Percentiles rank a stretch among this genome's conserved stretches.
These are phyloP conservation scores for Holacanthus passer DNA, from an alignment of 2,113 vertebrate genomes.

Conservation along the genomic window DNA sequence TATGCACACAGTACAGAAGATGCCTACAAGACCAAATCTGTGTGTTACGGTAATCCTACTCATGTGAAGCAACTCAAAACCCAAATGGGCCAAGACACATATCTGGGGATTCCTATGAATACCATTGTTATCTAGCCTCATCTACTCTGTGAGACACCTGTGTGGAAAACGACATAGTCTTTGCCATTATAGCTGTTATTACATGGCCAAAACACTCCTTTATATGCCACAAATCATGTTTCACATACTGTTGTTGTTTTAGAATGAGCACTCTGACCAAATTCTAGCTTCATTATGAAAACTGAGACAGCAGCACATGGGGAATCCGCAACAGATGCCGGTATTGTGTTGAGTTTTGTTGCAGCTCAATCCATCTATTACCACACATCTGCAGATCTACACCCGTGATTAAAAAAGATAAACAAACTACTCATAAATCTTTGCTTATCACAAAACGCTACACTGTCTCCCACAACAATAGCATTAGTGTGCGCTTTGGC, in stretches of 20 bases:
- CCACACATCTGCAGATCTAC: conserved; percentile 63
- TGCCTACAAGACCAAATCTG: background rate
- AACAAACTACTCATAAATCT: conserved; percentile 69
- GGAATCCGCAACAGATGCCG: conserved; percentile 44
- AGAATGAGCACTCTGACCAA: conserved; percentile 17
- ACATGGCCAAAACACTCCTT: conserved; percentile 17
- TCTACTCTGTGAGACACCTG: conserved; percentile 3
- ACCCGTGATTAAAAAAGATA: conserved; percentile 66
- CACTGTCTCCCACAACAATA: conserved; percentile 65
- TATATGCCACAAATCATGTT: background rate
- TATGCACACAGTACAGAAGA: conserved; percentile 1
- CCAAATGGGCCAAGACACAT: background rate
- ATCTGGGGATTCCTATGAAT: conserved; percentile 15
- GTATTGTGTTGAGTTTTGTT: conserved; percentile 51
- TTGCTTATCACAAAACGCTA: conserved; percentile 66
- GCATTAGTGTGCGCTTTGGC: conserved; percentile 62
- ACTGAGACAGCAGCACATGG: conserved; percentile 18
- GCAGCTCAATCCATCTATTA: conserved; percentile 64
- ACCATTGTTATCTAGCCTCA: background rate
- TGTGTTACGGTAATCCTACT: conserved; percentile 4
- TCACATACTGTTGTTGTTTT: conserved; percentile 15
- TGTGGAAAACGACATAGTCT: background rate
- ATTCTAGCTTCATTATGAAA: conserved; percentile 37
- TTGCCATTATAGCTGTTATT: background rate
- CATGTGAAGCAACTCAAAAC: background rate